phyloP scores from a whole-genome alignment of 2,113 vertebrate species.

The Aviceda subcristata region DNA sequence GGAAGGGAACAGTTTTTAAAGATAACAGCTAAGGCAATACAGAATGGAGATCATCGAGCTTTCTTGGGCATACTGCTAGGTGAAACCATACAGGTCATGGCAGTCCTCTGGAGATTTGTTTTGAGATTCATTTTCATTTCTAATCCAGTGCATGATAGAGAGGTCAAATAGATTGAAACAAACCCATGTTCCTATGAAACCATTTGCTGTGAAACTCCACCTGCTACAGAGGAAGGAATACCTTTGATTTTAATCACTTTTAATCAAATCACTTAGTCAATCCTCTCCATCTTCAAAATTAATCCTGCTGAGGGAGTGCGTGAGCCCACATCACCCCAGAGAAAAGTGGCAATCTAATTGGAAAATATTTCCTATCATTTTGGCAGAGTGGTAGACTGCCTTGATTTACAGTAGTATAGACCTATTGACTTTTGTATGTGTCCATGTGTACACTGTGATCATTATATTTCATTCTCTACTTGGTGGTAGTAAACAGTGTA shows the following conservation, averaged over 20 bases:
- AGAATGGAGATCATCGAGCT: not conserved
- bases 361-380: not conserved
- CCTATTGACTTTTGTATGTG: not conserved
- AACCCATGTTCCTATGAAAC: not conserved
- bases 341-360: not conserved
- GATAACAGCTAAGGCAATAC: not conserved
- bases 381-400: not conserved
- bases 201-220: not conserved
- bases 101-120: not conserved
- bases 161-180: constrained; percentile 13
- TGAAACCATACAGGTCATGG: not conserved
- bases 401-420: not conserved
- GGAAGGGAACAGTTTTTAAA: not conserved
- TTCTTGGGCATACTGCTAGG: not conserved
- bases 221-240: not conserved
- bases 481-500: not conserved
- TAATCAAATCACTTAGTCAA: not conserved
- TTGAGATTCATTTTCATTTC: constrained; percentile 6
- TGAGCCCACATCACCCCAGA: not conserved
- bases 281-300: not conserved
- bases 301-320: not conserved
- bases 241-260: constrained; percentile 10
- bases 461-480: not conserved
- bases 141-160: not conserved
- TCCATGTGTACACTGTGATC: not conserved